Conservation (phyloP, 2,797 vertebrate genomes). For the Percopsis omiscomaycus region DNA sequence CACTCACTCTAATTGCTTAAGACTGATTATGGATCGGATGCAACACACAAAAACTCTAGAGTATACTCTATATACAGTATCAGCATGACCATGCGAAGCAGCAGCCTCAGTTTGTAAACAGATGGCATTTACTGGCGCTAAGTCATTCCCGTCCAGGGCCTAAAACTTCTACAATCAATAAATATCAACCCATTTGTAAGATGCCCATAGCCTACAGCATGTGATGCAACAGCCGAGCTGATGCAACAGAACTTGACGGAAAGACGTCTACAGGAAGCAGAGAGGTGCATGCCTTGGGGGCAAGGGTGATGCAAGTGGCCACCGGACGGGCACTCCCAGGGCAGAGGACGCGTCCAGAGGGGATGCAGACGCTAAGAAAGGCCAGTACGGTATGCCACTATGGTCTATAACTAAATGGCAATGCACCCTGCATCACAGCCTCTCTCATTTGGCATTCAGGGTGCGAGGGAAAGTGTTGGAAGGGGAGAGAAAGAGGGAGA, state of each 20-base stretch:
- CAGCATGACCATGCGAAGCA: constrained; percentile 20
- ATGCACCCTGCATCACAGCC: background rate
- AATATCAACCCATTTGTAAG: background rate
- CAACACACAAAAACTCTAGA: background rate
- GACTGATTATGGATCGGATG: background rate
- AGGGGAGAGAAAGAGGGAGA: background rate
- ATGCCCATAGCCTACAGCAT: constrained; percentile 17
- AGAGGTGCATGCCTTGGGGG: constrained; percentile 11
- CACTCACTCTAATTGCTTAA: constrained; percentile 36
- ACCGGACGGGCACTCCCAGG: constrained; percentile 32
- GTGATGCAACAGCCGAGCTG: constrained; percentile 28
- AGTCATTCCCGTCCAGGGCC: constrained; percentile 4
- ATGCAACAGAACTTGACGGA: constrained; percentile 28
- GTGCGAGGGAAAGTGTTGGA: background rate
- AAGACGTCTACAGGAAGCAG: constrained; percentile 41
- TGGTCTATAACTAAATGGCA: background rate
- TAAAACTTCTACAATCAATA: background rate
- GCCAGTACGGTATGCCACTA: background rate
- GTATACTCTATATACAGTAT: background rate
- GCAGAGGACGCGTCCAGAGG: constrained; percentile 41
- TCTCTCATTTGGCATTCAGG: background rate
- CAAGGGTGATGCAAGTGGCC: constrained; percentile 23
- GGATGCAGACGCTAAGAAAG: constrained; percentile 31
- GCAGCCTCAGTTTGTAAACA: background rate
- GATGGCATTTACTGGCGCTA: background rate